Conservation (phyloP, 2,113 vertebrate genomes). For the Heterotilapia buettikoferi region DNA sequence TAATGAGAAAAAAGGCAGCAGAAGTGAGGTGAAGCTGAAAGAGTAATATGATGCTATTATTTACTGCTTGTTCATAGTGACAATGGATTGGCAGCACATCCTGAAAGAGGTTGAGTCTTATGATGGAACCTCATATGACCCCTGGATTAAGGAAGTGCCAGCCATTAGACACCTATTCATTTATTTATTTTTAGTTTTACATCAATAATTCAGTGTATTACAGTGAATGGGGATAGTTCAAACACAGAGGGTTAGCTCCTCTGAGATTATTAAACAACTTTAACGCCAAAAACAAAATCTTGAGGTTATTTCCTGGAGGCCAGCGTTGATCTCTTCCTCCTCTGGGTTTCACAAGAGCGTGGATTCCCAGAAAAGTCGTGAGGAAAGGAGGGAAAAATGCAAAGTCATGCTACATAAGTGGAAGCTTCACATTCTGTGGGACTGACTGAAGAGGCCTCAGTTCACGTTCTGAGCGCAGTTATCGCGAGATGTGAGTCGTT, state of each 20-base stretch:
- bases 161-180: neutral
- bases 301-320: neutral
- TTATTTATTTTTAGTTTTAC: neutral
- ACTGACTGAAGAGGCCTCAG: neutral
- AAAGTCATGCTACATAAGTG: slow-evolving; percentile 64
- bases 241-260: neutral
- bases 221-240: neutral
- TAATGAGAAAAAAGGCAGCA: neutral
- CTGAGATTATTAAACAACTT: neutral
- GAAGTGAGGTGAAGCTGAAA: neutral
- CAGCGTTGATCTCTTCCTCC: neutral
- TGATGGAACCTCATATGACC: neutral
- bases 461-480: neutral
- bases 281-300: neutral
- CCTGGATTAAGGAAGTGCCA: neutral
- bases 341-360: neutral
- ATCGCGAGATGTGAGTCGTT: slow-evolving; percentile 57
- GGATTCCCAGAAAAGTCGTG: neutral
- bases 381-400: slow-evolving; percentile 46
- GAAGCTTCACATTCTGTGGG: neutral
- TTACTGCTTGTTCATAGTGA: slow-evolving; percentile 1
- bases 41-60: neutral
- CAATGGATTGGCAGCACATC: neutral
- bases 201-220: neutral
- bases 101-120: neutral